Conservation (phyloP, 2,797 vertebrate genomes). For the Pseudocheirus occidentalis region DNA sequence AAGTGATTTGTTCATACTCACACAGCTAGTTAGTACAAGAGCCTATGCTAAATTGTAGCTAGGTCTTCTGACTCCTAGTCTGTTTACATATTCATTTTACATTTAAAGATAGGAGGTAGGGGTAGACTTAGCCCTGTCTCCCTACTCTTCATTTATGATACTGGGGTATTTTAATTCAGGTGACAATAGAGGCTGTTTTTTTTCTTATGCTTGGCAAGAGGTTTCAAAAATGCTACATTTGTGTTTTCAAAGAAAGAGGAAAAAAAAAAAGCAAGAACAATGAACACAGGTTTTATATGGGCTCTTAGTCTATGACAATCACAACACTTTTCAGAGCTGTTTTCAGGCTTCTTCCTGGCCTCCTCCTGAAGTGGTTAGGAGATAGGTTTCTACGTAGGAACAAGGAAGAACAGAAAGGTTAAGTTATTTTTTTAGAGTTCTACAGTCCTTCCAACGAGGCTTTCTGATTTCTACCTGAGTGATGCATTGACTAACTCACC, state of each 20-base stretch:
- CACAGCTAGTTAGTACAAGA: neutral
- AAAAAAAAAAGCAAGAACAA: slow-evolving; percentile 26
- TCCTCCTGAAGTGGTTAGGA: slow-evolving; percentile 30
- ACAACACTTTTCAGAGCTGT: neutral
- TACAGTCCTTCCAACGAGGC: slow-evolving; percentile 33
- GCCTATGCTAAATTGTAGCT: neutral
- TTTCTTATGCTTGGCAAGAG: slow-evolving; percentile 10
- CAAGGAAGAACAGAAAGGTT: slow-evolving; percentile 19
- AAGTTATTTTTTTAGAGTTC: slow-evolving; percentile 39
- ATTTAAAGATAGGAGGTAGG: neutral
- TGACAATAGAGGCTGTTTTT: neutral
- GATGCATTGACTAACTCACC: slow-evolving; percentile 54
- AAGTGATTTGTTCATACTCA: neutral
- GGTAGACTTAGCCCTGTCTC: neutral
- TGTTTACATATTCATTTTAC: neutral
- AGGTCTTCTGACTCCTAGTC: neutral
- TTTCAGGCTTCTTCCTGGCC: neutral
- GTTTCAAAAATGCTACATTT: neutral
- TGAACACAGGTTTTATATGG: neutral
- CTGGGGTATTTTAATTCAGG: neutral
- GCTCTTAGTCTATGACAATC: neutral
- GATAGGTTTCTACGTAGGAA: slow-evolving; percentile 4
- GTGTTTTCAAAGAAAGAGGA: neutral
- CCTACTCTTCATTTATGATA: neutral
- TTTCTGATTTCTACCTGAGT: slow-evolving; percentile 60